Evolutionary conservation across 1,140 invertebrate species (phyloP).

Genomic region (Physella acuta): DNA sequence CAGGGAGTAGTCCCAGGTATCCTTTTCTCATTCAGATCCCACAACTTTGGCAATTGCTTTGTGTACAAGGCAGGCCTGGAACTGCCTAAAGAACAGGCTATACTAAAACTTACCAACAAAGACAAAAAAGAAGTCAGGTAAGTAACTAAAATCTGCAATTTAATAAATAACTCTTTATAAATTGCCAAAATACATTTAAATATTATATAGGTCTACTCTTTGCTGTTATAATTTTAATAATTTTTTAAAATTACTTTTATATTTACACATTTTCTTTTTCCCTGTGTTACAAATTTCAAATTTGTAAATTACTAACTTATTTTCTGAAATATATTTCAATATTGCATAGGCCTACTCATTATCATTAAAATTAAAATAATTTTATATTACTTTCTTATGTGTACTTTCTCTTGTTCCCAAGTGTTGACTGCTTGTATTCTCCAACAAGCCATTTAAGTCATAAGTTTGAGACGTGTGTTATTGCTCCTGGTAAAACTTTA

Average conservation of each 20-base stretch:
- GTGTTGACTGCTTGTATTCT: slow-evolving; percentile 56
- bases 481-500: slow-evolving; percentile 42
- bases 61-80: slow-evolving; percentile 58
- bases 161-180: neutral
- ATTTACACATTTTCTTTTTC: too few relatives aligned
- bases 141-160: too few relatives aligned
- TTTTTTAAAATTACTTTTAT: too few relatives aligned
- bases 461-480: slow-evolving; percentile 54
- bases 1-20: slow-evolving; percentile 53
- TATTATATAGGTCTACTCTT: too few relatives aligned
- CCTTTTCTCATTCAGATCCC: slow-evolving; percentile 54
- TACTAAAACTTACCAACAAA: slow-evolving; percentile 55
- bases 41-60: slow-evolving; percentile 59
- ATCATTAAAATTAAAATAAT: too few relatives aligned
- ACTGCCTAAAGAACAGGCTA: slow-evolving; percentile 31
- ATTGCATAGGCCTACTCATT: neutral
- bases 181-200: too few relatives aligned
- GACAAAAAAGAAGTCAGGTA: slow-evolving; percentile 59
- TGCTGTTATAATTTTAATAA: too few relatives aligned
- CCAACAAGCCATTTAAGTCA: slow-evolving; percentile 50
- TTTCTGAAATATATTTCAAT: neutral
- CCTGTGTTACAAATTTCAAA: too few relatives aligned
- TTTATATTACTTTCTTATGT: too few relatives aligned
- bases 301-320: too few relatives aligned
- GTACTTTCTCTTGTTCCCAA: slow-evolving; percentile 30